A percentile compares a stretch with the other conserved stretches of the same genome.
phyloP scores from a whole-genome alignment of 2,797 vertebrate genomes.

The Acestrorhynchus altus region DNA sequence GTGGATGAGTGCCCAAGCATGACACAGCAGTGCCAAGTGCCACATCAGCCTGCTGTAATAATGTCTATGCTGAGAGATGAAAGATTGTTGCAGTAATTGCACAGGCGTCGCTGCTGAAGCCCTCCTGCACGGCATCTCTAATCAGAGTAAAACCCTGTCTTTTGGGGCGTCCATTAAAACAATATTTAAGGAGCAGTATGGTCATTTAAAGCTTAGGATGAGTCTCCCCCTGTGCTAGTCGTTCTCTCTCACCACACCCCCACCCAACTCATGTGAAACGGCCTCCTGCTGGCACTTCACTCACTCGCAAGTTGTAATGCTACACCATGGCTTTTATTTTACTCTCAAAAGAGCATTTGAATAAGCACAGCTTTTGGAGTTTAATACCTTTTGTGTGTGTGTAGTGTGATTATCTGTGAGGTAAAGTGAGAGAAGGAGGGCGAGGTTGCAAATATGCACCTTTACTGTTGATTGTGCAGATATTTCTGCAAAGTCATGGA shows the following conservation, averaged over 20 bases:
- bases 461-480: conserved; percentile 15
- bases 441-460: neutral
- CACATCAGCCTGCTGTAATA: conserved; percentile 9
- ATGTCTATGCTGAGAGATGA: conserved; percentile 33
- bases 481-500: conserved; percentile 25
- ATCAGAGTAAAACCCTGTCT: conserved; percentile 50
- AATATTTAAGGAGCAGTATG: conserved; percentile 50
- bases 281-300: conserved; percentile 30
- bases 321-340: conserved; percentile 57
- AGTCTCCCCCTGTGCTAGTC: conserved; percentile 43
- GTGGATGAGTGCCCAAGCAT: neutral
- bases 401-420: conserved; percentile 38
- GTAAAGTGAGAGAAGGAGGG: conserved; percentile 3
- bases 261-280: conserved; percentile 34
- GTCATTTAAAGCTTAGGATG: conserved; percentile 57
- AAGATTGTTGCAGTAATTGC: conserved; percentile 30
- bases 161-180: conserved; percentile 47
- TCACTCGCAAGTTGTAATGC: conserved; percentile 47
- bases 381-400: conserved; percentile 48
- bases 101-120: conserved; percentile 25
- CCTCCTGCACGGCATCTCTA: conserved; percentile 37
- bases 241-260: conserved; percentile 26
- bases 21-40: neutral
- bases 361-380: conserved; percentile 36
- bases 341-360: conserved; percentile 56